Base-by-base conservation (phyloP, 2,797 vertebrate species). In the Enteromius treurensis region DNA sequence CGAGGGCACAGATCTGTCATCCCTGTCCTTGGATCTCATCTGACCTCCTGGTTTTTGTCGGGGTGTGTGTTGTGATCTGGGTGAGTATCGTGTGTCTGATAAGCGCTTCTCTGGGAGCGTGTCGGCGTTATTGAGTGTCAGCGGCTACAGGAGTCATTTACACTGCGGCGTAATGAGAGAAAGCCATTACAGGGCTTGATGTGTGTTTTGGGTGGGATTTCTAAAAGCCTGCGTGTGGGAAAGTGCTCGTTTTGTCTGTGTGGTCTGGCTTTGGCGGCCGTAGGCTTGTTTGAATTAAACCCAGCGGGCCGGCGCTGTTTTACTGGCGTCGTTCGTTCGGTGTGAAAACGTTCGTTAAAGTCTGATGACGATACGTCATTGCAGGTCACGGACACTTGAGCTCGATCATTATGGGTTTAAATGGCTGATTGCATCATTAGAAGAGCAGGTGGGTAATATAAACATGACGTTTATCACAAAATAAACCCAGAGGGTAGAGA, bases 271-370 rank as follows among this genome's bases (percentile, higher is more conserved):
- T 34, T 13, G 45, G 84, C 84, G 71, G 70, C 85, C 45, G 55
- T 81, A 81, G 87, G 86, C 84, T 82, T 88, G 85, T 69, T 79
- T 83, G 87, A 84, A 86, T 80, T 90, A 89, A 78, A 83, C 65
- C 79, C 45, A 73, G 53, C 65, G 26, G 9, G 49, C 32, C 47
- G 73, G 42, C n/a, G n/a, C 79, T 67, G 84, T 84, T 84, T 90
- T 87, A 90, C 84, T 76, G 84, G 69, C 4, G 1, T n/a, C 13
- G 17, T 19, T 15, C 13, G 13, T 7, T 62, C 0, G 5, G 47
- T 53, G 47, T 53, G 29, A 34, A 34, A 34, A 34, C 15, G 47
- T 10, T 55, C 3, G 8, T 53, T 53, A 53, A 21, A 8, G 6
- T 21, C 53, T 55, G 53, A 58, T 77, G 65, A 77, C 77, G 86